Conservation (phyloP, 2,888 invertebrate genomes). For the Catocala nupta region DNA sequence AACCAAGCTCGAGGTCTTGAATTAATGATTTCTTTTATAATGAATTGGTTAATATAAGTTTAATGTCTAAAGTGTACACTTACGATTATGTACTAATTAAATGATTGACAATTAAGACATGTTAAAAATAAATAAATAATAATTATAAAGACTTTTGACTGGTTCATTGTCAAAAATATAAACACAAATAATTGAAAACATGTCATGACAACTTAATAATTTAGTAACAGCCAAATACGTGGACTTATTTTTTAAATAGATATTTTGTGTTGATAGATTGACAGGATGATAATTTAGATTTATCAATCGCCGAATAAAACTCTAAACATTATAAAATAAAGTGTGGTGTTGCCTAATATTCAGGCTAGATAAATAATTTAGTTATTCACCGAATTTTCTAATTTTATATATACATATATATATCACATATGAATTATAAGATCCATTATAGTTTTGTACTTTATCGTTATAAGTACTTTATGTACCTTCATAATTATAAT, state of each 20-base stretch:
- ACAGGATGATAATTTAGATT: no score
- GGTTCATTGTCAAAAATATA: no score
- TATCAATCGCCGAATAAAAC: no score
- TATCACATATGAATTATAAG: neutral
- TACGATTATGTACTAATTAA: conserved; percentile 5
- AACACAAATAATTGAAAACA: no score
- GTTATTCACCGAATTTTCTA: neutral
- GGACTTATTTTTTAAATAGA: no score
- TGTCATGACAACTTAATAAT: no score
- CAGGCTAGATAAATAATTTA: conserved; percentile 1
- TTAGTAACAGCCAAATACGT: no score
- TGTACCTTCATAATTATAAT: neutral
- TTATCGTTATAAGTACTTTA: neutral
- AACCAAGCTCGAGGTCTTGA: no score
- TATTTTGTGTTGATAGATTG: no score
- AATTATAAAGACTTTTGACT: neutral
- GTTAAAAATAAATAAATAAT: conserved; percentile 1
- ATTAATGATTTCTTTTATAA: neutral
- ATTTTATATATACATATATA: conserved; percentile 2
- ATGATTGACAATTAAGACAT: neutral
- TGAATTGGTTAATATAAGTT: neutral
- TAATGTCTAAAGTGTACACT: conserved; percentile 2
- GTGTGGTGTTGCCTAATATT: neutral
- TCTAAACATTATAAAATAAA: no score
- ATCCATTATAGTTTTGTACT: conserved; percentile 5